Percentiles rank a stretch among this genome's conserved stretches.
phyloP scores from a whole-genome alignment of 2,888 invertebrate genomes.

The Callimorpha dominula region DNA sequence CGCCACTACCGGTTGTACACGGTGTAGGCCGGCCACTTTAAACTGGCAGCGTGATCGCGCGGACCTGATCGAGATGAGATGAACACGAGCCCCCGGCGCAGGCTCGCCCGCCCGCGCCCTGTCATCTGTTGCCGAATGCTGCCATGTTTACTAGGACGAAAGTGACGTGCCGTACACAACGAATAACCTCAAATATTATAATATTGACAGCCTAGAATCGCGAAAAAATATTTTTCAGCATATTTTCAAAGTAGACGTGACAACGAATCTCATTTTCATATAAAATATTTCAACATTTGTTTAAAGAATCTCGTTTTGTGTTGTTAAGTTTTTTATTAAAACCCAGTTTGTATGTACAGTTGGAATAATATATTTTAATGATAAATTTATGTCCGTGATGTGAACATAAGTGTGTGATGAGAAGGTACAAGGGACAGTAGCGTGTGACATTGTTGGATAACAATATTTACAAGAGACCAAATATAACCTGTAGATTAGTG shows the following conservation, averaged over 20 bases:
- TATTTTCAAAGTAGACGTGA: constrained; percentile 61
- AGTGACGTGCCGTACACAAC: constrained; percentile 83
- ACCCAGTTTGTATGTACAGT: constrained; percentile 34
- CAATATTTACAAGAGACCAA: constrained; percentile 34
- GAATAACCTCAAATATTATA: constrained; percentile 81
- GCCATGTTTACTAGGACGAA: constrained; percentile 84
- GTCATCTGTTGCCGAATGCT: constrained; percentile 84
- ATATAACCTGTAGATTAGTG: constrained; percentile 44
- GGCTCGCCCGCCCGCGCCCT: constrained; percentile 81
- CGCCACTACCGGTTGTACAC: constrained; percentile 65
- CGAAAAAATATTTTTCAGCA: constrained; percentile 55
- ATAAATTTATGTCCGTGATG: constrained; percentile 41
- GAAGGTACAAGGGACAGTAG: constrained; percentile 16
- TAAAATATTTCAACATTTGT: constrained; percentile 41
- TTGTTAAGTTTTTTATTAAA: constrained; percentile 33
- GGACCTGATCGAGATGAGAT: constrained; percentile 76
- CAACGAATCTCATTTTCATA: constrained; percentile 72
- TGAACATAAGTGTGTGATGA: constrained; percentile 39
- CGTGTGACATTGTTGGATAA: constrained; percentile 43
- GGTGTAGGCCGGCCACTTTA: constrained; percentile 62
- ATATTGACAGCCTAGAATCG: constrained; percentile 65
- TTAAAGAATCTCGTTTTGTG: constrained; percentile 42
- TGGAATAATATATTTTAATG: constrained; percentile 44
- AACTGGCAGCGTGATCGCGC: constrained; percentile 68
- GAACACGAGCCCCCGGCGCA: constrained; percentile 77